Conservation (phyloP, 2,888 invertebrate species). For the Napeogenes sylphis region DNA sequence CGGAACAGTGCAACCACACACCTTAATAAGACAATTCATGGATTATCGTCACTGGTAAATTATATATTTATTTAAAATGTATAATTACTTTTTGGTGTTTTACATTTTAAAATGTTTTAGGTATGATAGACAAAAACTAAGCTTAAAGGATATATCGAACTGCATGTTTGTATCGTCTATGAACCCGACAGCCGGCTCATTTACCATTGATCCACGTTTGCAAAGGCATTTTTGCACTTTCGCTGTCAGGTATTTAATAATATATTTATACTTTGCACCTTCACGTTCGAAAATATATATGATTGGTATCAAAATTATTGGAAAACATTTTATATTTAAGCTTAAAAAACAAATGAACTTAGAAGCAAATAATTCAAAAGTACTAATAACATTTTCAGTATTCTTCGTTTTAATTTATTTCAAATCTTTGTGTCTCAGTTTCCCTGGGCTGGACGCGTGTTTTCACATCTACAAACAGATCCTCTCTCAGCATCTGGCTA, state of each 20-base stretch:
- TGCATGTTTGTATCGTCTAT: constrained; percentile 96
- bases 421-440: constrained; percentile 70
- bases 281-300: too few species aligned
- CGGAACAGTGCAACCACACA: constrained; percentile 97
- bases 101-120: constrained; percentile 43
- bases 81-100: background rate
- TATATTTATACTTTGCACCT: too few species aligned
- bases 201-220: constrained; percentile 93
- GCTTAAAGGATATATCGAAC: constrained; percentile 93
- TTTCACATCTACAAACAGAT: constrained; percentile 91
- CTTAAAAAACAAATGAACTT: too few species aligned
- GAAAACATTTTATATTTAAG: too few species aligned
- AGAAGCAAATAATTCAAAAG: too few species aligned
- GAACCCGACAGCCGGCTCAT: constrained; percentile 97
- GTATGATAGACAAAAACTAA: constrained; percentile 92
- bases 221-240: constrained; percentile 93
- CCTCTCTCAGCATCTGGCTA: constrained; percentile 84
- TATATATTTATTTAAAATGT: background rate
- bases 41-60: constrained; percentile 94
- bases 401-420: background rate
- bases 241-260: constrained; percentile 81
- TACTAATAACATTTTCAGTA: background rate
- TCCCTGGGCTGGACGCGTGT: constrained; percentile 89
- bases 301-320: too few species aligned
- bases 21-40: constrained; percentile 93